These are phyloP conservation scores for Delichon dasypus DNA, from an alignment of 2,797 vertebrate species.

Conservation along the genomic window DNA sequence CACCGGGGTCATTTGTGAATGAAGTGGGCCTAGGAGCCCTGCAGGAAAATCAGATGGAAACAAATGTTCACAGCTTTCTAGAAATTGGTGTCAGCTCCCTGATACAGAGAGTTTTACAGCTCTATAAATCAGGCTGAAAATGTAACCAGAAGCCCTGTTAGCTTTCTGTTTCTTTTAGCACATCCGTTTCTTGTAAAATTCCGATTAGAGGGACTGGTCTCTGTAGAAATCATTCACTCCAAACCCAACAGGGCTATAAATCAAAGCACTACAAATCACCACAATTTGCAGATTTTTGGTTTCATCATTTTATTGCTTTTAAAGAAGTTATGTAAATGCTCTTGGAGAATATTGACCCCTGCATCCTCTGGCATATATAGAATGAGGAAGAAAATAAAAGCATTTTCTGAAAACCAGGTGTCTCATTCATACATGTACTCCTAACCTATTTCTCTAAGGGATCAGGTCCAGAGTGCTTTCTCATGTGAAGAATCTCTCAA, in stretches of 20 bases:
- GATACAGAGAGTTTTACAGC: constrained; percentile 70
- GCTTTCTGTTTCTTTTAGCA: constrained; percentile 63
- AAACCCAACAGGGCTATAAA: constrained; percentile 63
- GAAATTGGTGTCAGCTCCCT: constrained; percentile 66
- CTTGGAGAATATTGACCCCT: not conserved
- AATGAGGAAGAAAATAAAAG: not conserved
- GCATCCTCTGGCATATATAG: not conserved
- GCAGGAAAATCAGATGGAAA: constrained; percentile 58
- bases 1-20: not conserved
- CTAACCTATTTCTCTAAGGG: not conserved
- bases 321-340: not conserved
- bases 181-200: constrained; percentile 62
- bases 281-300: constrained; percentile 44
- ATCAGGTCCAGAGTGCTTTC: not conserved
- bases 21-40: constrained; percentile 20
- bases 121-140: constrained; percentile 72
- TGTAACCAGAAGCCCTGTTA: constrained; percentile 70
- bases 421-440: not conserved
- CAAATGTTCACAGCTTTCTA: constrained; percentile 69
- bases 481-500: not conserved
- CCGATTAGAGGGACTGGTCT: constrained; percentile 44
- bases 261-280: constrained; percentile 62
- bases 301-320: constrained; percentile 58
- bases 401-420: not conserved
- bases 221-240: constrained; percentile 61